Percentiles rank a stretch among this genome's conserved stretches.
Evolutionary conservation across 2,113 vertebrate species (phyloP).

Genomic region (Pseudonaja textilis): DNA sequence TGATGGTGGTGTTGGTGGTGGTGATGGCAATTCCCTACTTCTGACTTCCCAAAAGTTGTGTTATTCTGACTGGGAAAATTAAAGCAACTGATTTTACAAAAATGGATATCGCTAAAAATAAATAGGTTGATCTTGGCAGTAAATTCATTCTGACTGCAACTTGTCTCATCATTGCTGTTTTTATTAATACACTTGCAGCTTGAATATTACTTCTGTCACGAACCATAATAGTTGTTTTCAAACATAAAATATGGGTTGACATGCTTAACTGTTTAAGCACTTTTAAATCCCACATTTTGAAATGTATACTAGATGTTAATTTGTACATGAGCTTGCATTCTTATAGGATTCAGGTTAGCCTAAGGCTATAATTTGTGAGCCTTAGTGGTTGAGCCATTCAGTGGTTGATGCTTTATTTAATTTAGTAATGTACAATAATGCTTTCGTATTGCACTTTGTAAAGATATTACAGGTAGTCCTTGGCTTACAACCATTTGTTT

Average conservation of each 20-base stretch:
- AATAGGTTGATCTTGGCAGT: constrained; percentile 45
- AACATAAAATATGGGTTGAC: constrained; percentile 42
- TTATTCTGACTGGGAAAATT: constrained; percentile 56
- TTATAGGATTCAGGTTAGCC: not conserved
- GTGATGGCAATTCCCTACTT: not conserved
- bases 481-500: not conserved
- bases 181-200: constrained; percentile 45
- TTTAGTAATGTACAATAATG: not conserved
- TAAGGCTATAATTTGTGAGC: not conserved
- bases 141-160: constrained; percentile 49
- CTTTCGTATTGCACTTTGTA: not conserved
- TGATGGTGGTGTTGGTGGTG: not conserved
- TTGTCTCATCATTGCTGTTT: constrained; percentile 45
- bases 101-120: constrained; percentile 44
- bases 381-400: no score
- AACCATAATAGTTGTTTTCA: constrained; percentile 49
- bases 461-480: not conserved
- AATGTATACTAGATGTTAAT: not conserved
- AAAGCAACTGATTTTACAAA: constrained; percentile 59
- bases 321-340: not conserved
- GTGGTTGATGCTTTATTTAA: not conserved
- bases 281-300: not conserved
- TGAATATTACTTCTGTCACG: constrained; percentile 48
- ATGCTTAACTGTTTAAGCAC: constrained; percentile 20
- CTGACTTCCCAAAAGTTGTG: constrained; percentile 34